Base-by-base conservation (phyloP, 2,797 vertebrate species). In the Meriones psammophilus region DNA sequence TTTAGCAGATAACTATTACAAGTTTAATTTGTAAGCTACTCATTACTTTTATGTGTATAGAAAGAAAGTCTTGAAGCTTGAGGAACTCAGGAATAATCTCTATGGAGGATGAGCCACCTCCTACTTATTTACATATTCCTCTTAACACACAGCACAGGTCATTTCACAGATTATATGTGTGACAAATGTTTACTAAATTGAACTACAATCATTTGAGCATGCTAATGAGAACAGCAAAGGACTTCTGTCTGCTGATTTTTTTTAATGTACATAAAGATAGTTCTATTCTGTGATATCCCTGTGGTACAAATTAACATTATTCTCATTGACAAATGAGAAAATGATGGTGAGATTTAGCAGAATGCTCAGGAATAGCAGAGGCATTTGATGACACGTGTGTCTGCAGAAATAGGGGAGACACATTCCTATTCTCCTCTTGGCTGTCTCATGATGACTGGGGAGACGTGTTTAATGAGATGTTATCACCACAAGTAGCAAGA, bases 201-300 rank as follows among this genome's bases (percentile, higher is more conserved):
- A 88, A 95, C 12, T 91, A 88, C 68, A 84, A 66, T 78, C 50
- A 66, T 39, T 58, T 24, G 77, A 58, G 20, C 54, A 62, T 92
- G 39, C 54, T 89, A 86, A 90, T 62, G 54, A 90, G 92, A 94
- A 64, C 5, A 95, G 85, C 81, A 42, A 84, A 90, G 80, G 91
- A 56, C 60, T 84, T 50, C 20, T 92, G 58, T 36, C 79, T 90
- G 81, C 3, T 28, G 22, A 93, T 84, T 78, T 69, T 42, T 42
- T 42, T 42, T 6, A 42, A 77, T n/a, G 10, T 42, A 36, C 28
- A 66, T 64, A 62, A 96, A 60, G 73, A 83, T 10, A 58, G 68
- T 50, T 80, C 84, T 80, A 83, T 81, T 9, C 77, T 30, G 39
- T 39, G 13, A 3, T 1, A 26, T 46, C 71, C 18, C 88, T 15